phyloP scores from a whole-genome alignment of 2,113 vertebrate species.

The Nesogale talazaci region DNA sequence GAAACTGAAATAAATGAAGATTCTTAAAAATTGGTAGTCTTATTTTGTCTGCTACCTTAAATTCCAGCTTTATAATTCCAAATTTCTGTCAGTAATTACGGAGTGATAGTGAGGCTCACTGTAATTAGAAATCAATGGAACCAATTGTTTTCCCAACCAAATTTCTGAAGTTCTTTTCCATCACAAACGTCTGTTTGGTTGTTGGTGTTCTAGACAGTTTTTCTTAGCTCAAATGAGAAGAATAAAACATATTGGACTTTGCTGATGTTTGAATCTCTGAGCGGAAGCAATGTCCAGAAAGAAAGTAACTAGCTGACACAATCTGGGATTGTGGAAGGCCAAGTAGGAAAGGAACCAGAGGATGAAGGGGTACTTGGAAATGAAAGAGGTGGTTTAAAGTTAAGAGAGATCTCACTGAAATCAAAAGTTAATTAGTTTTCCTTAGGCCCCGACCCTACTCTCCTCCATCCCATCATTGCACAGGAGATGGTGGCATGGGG shows the following conservation, averaged over 20 bases:
- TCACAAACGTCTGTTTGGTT: background rate
- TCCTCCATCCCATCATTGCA: background rate
- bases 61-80: slow-evolving; percentile 44
- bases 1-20: background rate
- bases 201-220: background rate
- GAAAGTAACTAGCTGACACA: background rate
- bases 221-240: background rate
- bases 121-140: background rate
- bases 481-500: too few relatives aligned
- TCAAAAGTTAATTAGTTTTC: background rate
- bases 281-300: background rate
- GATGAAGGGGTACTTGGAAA: slow-evolving; percentile 19
- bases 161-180: background rate
- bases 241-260: slow-evolving; percentile 14
- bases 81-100: slow-evolving; percentile 14
- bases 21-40: slow-evolving; percentile 15
- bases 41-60: slow-evolving; percentile 20
- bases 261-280: background rate
- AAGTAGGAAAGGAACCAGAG: background rate
- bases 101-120: background rate
- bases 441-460: background rate
- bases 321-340: background rate
- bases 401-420: background rate
- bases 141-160: background rate
- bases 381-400: background rate